A percentile compares a stretch with the other conserved stretches of the same genome.
phyloP scores from a whole-genome alignment of 2,888 invertebrate species.

The Nephrotoma guestfalica region DNA sequence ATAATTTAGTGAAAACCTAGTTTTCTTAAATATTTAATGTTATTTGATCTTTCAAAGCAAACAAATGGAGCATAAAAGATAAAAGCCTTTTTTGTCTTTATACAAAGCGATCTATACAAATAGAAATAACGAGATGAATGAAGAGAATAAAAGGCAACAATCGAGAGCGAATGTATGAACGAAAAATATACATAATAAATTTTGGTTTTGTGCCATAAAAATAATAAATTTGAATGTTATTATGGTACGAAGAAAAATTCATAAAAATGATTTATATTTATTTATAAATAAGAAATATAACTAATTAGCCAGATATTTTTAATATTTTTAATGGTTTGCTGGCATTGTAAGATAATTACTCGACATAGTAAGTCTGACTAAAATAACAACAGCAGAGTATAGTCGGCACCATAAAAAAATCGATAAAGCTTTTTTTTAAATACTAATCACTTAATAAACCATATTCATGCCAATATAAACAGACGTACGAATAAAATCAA shows the following conservation, averaged over 20 bases:
- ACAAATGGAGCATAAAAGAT: no score
- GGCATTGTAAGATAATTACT: not conserved
- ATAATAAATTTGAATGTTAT: not conserved
- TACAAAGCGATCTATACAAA: no score
- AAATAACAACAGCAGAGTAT: not conserved
- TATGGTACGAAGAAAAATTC: not conserved
- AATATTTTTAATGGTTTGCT: not conserved
- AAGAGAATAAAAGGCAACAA: no score
- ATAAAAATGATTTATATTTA: not conserved
- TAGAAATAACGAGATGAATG: no score
- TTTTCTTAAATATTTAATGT: no score
- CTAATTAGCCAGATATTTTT: not conserved
- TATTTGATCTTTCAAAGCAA: no score
- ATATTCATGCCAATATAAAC: not conserved
- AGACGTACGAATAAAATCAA: not conserved
- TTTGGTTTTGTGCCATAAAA: not conserved
- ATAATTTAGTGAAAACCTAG: no score
- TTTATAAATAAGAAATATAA: not conserved
- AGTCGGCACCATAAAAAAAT: not conserved
- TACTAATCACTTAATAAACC: not conserved
- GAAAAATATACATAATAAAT: not conserved
- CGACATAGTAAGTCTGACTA: not conserved
- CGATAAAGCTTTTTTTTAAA: not conserved
- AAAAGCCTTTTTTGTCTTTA: no score
- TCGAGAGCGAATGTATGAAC: no score